Conservation (phyloP, 2,113 vertebrate genomes). For the Pipra filicauda region DNA sequence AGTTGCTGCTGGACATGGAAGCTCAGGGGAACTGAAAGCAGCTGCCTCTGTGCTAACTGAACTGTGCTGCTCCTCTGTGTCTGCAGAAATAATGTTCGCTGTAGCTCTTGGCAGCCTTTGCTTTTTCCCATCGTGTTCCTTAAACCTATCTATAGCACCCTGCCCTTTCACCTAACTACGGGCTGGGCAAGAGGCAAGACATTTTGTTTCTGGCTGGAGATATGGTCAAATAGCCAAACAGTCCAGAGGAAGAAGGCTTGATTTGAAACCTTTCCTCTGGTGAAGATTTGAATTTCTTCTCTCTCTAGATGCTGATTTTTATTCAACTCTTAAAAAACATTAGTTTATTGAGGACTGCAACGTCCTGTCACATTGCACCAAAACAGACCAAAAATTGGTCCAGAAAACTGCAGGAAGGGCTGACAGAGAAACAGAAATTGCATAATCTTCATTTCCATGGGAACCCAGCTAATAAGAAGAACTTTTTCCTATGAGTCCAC, state of each 20-base stretch:
- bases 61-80: neutral
- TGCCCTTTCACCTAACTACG: neutral
- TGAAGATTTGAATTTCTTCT: neutral
- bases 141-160: neutral
- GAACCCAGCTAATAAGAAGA: neutral
- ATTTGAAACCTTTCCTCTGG: neutral
- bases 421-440: neutral
- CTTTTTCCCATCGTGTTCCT: neutral
- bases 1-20: neutral
- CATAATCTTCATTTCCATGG: neutral
- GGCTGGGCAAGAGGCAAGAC: neutral
- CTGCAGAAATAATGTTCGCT: neutral
- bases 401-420: neutral
- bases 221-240: neutral
- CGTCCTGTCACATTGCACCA: neutral
- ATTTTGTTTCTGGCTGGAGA: neutral
- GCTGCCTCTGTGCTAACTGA: neutral
- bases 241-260: neutral
- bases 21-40: neutral
- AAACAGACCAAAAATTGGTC: neutral
- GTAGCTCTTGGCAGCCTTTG: neutral
- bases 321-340: neutral
- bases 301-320: neutral
- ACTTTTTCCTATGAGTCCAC: neutral
- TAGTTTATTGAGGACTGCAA: neutral